Base-by-base conservation (phyloP, 1,140 invertebrate species). In the Venturia canescens region DNA sequence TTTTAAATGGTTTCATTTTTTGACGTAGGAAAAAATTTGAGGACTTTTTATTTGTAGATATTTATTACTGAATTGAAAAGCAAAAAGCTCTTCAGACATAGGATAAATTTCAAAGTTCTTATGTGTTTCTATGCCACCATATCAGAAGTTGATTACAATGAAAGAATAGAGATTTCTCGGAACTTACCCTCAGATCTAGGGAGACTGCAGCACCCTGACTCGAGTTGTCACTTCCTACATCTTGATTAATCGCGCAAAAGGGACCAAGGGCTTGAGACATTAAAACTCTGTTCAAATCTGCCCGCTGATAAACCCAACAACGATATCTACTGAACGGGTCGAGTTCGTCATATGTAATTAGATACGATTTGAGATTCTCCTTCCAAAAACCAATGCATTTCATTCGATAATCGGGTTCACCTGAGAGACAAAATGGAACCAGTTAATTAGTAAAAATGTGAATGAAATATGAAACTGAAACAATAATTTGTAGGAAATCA, bases 351-450 rank as follows among this genome's bases (percentile, higher is more conserved):
- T 97, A 99, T 0, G 98, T 99, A 80, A 99, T 97, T 2, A 99
- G 91, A 92, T 99, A 99, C 0, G 98, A 99, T 90, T 97, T 98
- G 0, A 99, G 93, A 94, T 99, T 99, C 90, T 99, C 98, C 90
- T 99, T 98, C 97, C 98, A 99, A 90, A 95, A 99, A 2, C 98
- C 98, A 86, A 99, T 98, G 90, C 98, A 99, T 88, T 98, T 98
- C 95, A 99, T 96, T 88, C 95, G 96, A 86, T 99, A 98, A 94
- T 99, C 98, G 16, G 98, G 97, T 87, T 98, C 97, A 93, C 97
- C 95, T 96, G 84, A 79, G 88, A 88, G 85, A 34, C 48, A 72
- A 23, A 60, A 63, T 74, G 60, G 13, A 21, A 26, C 69, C 13
- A n/a, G 63, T 69, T 26, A 34, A 34, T 60, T 21, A 3, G 5